Evolutionary conservation across 2,113 vertebrate genomes (phyloP).

Genomic region (Typhlomys cinereus): DNA sequence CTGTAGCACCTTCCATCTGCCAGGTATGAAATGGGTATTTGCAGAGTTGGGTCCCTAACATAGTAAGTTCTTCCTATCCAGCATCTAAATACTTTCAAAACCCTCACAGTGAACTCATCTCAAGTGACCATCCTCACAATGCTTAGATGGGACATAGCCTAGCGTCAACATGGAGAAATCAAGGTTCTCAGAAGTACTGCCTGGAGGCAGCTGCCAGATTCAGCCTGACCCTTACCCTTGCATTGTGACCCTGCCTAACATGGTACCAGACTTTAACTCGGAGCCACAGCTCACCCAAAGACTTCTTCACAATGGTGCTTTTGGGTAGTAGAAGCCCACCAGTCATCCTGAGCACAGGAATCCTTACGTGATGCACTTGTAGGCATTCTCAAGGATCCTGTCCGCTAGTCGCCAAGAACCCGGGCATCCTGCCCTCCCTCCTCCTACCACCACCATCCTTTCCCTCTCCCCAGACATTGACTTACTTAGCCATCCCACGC

Average conservation of each 20-base stretch:
- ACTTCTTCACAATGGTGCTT: background rate
- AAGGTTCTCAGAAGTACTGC: background rate
- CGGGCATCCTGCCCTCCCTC: background rate
- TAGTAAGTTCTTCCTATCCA: background rate
- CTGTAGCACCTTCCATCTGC: background rate
- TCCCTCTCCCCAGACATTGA: slow-evolving; percentile 63
- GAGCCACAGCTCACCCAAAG: background rate
- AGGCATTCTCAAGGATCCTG: background rate
- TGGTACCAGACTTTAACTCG: background rate
- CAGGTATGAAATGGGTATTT: background rate
- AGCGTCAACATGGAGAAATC: background rate
- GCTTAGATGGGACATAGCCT: background rate
- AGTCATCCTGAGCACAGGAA: background rate
- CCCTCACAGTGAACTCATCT: background rate
- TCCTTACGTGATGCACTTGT: background rate
- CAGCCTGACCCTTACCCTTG: background rate
- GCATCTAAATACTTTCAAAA: background rate
- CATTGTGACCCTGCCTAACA: background rate
- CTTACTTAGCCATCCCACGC: slow-evolving; percentile 99
- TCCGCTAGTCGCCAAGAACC: background rate
- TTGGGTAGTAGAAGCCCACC: background rate
- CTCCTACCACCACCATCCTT: slow-evolving; percentile 40
- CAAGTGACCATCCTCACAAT: background rate
- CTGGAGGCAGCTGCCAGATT: background rate
- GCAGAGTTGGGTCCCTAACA: background rate